Evolutionary conservation across 2,888 invertebrate genomes (phyloP), one percentile per base, ranked within the genome.

Genomic region (Eudasyphora cyanicolor): DNA sequence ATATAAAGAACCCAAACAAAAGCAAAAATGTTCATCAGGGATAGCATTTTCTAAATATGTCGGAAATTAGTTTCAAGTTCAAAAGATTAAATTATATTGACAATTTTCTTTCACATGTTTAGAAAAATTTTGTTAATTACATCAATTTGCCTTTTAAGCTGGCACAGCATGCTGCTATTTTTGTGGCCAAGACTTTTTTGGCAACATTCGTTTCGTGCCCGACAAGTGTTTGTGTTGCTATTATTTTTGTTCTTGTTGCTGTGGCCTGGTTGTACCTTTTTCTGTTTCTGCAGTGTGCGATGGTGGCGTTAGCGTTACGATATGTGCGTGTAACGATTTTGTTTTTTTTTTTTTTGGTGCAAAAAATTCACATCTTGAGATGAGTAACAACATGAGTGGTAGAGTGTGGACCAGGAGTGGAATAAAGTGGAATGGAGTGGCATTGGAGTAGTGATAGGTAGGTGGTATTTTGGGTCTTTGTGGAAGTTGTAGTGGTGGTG

Each of bases 351-450:
- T 75, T 17, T n/a, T n/a, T n/a, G n/a, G n/a, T n/a, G n/a, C n/a
- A 29, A 51, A 70, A 32, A 76, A 35, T 74, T 62, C 79, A 78
- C 64, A 80, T 79, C 67, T 71, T 71, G 49, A 57, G 77, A 62
- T 81, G 84, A 84, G 78, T 76, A 84, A 81, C n/a, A 81, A 81
- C 60, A 84, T 84, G 84, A 81, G 38, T 70, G 17, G n/a, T 32
- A 17, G 60, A 29, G 29, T n/a, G 14, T 60, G 29, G 29, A 14
- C 29, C 5, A 32, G 60, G 14, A 29, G 57, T 27, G 2, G 27
- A 29, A 14, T 17, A n/a, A n/a, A 60, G 29, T 60, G 60, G 60
- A n/a, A 54, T 79, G 73, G 69, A 76, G 74, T n/a, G n/a, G n/a
- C n/a, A n/a, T n/a, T n/a, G n/a, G n/a, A n/a, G n/a, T n/a, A n/a